A percentile compares a stretch with the other conserved stretches of the same genome.
These are phyloP conservation scores for Argyresthia albistria DNA, from an alignment of 2,888 invertebrate species.

Conservation along the genomic window DNA sequence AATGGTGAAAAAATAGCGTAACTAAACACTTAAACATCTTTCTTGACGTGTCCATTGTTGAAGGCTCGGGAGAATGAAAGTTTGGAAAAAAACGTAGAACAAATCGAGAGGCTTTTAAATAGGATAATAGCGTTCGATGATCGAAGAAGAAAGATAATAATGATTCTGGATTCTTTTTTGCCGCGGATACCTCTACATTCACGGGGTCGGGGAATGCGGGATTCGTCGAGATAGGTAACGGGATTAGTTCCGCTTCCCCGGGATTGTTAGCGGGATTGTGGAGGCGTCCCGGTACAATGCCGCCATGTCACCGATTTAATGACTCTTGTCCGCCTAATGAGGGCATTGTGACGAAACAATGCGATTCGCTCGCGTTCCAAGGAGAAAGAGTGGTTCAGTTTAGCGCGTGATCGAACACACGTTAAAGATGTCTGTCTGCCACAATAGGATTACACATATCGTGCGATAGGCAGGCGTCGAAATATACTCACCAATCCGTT, in stretches of 20 bases:
- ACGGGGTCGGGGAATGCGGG: slow-evolving; percentile 33
- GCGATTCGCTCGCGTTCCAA: background rate
- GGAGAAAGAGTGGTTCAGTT: background rate
- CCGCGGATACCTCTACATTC: slow-evolving; percentile 34
- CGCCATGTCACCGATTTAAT: slow-evolving; percentile 49
- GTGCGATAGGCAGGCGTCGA: no score
- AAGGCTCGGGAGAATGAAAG: slow-evolving; percentile 35
- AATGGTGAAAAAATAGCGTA: slow-evolving; percentile 68
- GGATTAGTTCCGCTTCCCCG: slow-evolving; percentile 65
- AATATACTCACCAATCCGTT: no score
- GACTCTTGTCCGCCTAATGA: slow-evolving; percentile 63
- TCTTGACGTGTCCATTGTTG: slow-evolving; percentile 66
- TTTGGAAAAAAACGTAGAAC: slow-evolving; percentile 57
- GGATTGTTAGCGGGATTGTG: slow-evolving; percentile 64
- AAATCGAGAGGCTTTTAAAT: slow-evolving; percentile 70
- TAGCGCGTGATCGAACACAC: background rate
- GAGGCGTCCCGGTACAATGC: slow-evolving; percentile 56
- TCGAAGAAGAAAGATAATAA: slow-evolving; percentile 67
- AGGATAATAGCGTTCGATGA: slow-evolving; percentile 71
- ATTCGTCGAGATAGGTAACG: slow-evolving; percentile 48
- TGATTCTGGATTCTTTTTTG: slow-evolving; percentile 54
- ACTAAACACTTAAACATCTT: slow-evolving; percentile 71
- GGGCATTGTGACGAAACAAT: slow-evolving; percentile 38
- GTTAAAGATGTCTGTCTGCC: background rate
- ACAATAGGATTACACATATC: no score